Evolutionary conservation across 2,888 invertebrate genomes (phyloP), one percentile per base, ranked within the genome.

Genomic region (Allygus modestus): DNA sequence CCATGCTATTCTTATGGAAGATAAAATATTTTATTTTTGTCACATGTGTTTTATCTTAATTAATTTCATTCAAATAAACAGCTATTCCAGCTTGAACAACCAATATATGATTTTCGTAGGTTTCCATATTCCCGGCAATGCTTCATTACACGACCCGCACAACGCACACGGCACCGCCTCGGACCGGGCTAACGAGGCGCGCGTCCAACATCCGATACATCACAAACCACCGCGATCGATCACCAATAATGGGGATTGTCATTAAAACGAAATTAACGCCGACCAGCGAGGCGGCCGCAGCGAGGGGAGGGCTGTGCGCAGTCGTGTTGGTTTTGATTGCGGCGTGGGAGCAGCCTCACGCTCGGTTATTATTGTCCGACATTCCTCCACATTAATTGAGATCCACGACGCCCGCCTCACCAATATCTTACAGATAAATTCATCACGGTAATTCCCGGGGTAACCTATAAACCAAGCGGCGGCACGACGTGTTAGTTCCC

Each of bases 401-500:
- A 79, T 51, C 58, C 51, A 77, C 37, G 58, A 28, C 46, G 23
- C 46, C 58, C 79, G 79, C 79, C 77, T 77, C 23, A 77, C 77
- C 79, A 79, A 58, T 79, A 79, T 79, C 79, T 79, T 79, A 79
- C 79, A 77, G 79, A 79, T 79, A 79, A 79, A 79, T 79, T 79
- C 79, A 79, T 79, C 58, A 79, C 51, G 28, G 37, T 79, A 79
- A 79, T 79, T 79, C 31, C 37, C 43, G 51, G 26, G 51, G n/a
- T 79, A 79, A 58, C 79, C 79, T 79, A 79, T 79, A 79, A 79
- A 79, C 54, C 79, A 79, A 58, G 28, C 33, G 20, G 26, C 73
- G 7, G 23, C 73, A 73, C 73, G 73, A 73, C 37, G 1, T 2
- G 20, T 51, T n/a, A 51, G 51, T 51, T 51, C 51, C 9, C 15